Evolutionary conservation across 2,797 vertebrate species (phyloP).

Genomic region (Echeneis naucrates): DNA sequence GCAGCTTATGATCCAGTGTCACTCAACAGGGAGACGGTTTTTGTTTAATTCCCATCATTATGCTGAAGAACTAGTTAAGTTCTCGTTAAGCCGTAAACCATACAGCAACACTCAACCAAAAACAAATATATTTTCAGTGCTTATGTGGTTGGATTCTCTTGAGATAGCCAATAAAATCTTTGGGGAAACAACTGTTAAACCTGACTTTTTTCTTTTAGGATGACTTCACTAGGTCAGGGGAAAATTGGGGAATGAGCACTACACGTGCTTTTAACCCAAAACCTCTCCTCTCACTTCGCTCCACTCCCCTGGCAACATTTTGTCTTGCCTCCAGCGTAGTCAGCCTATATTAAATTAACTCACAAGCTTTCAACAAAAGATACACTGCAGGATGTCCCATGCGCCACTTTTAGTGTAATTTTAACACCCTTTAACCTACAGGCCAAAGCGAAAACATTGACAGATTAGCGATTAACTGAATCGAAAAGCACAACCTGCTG

Average conservation of each 20-base stretch:
- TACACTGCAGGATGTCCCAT: slow-evolving; percentile 11
- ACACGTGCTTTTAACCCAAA: slow-evolving; percentile 44
- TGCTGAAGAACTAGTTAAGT: not conserved
- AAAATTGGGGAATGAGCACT: slow-evolving; percentile 63
- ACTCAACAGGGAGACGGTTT: not conserved
- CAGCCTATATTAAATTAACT: slow-evolving; percentile 49
- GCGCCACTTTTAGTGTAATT: not conserved
- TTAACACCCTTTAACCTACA: slow-evolving; percentile 1
- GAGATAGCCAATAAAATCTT: slow-evolving; percentile 27
- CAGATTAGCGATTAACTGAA: slow-evolving; percentile 11
- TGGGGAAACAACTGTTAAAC: not conserved
- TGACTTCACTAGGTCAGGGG: slow-evolving; percentile 52
- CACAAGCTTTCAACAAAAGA: slow-evolving; percentile 33
- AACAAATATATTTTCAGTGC: not conserved
- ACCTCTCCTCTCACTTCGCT: slow-evolving; percentile 31
- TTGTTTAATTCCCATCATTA: slow-evolving; percentile 5
- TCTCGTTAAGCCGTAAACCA: not conserved
- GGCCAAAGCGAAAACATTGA: not conserved
- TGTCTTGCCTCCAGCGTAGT: slow-evolving; percentile 42
- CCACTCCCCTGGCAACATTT: slow-evolving; percentile 37
- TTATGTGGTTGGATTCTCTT: not conserved
- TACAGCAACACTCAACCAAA: not conserved
- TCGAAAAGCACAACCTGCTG: slow-evolving; percentile 31
- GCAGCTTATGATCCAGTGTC: slow-evolving; percentile 1
- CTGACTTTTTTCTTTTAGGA: slow-evolving; percentile 21